These are phyloP conservation scores for Nannoperca australis DNA, from an alignment of 2,797 vertebrate species.

Conservation along the genomic window DNA sequence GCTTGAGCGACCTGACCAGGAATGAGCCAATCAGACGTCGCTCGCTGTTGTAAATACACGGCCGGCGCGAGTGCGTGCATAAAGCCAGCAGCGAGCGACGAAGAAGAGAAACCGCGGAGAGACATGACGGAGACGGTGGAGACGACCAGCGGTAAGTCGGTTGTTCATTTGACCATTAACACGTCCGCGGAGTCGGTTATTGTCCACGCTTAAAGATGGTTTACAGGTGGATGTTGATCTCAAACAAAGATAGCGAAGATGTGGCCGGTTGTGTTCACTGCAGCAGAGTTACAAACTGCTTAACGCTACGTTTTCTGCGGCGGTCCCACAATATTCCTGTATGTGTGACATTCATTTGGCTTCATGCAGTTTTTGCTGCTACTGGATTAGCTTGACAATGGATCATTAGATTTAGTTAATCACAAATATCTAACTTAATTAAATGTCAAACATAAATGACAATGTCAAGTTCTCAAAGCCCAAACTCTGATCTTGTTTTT, in stretches of 20 bases:
- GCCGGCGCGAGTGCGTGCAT: not conserved
- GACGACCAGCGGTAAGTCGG: slow-evolving; percentile 44
- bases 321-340: not conserved
- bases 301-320: not conserved
- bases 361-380: not conserved
- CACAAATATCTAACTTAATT: too few relatives aligned
- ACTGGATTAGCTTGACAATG: not conserved
- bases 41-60: slow-evolving; percentile 48
- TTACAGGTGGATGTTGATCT: not conserved
- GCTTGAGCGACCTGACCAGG: slow-evolving; percentile 65
- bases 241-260: not conserved
- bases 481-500: not conserved
- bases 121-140: slow-evolving; percentile 53
- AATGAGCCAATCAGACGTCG: slow-evolving; percentile 67
- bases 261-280: not conserved
- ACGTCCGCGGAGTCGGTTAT: not conserved
- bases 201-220: too few relatives aligned
- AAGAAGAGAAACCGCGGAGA: not conserved
- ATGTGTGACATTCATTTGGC: not conserved
- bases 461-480: not conserved
- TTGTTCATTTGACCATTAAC: accelerated
- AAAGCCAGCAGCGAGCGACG: too few relatives aligned
- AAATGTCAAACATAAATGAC: not conserved
- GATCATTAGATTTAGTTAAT: not conserved
- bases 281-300: not conserved